Evolutionary conservation across 2,797 vertebrate species (phyloP).

Genomic region (Pseudochromis fuscus): DNA sequence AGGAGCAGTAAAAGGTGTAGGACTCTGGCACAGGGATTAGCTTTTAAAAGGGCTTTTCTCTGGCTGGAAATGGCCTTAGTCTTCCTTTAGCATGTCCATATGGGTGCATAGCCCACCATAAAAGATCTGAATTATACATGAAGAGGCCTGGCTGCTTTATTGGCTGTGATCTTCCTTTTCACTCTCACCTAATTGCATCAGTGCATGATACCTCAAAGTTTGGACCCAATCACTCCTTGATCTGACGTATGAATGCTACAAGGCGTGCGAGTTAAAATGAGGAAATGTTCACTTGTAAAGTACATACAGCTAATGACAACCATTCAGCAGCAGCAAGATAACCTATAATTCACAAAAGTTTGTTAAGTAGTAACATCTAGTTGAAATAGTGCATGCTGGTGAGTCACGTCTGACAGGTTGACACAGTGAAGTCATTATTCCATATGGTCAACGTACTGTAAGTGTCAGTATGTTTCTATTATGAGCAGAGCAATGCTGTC

Average conservation of each 20-base stretch:
- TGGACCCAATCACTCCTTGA: slow-evolving; percentile 27
- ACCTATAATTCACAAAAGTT: slow-evolving; percentile 70
- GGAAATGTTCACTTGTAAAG: slow-evolving; percentile 58
- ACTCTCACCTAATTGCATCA: slow-evolving; percentile 77
- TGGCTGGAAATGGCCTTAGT: slow-evolving; percentile 83
- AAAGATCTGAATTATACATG: slow-evolving; percentile 89
- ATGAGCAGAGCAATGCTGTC: slow-evolving; percentile 77
- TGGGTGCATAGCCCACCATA: slow-evolving; percentile 82
- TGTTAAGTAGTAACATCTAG: slow-evolving; percentile 74
- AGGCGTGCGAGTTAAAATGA: slow-evolving; percentile 28
- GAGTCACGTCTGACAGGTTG: slow-evolving; percentile 75
- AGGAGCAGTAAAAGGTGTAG: slow-evolving; percentile 86
- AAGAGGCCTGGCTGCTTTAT: slow-evolving; percentile 85
- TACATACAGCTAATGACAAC: slow-evolving; percentile 66
- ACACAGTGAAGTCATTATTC: slow-evolving; percentile 80
- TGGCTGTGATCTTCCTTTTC: slow-evolving; percentile 80
- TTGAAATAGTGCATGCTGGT: slow-evolving; percentile 64
- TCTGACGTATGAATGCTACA: slow-evolving; percentile 17
- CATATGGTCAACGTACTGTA: slow-evolving; percentile 80
- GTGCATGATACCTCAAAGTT: slow-evolving; percentile 59
- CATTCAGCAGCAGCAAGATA: slow-evolving; percentile 64
- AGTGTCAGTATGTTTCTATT: slow-evolving; percentile 81
- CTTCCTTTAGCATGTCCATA: slow-evolving; percentile 82
- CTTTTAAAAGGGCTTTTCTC: slow-evolving; percentile 87
- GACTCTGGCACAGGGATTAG: slow-evolving; percentile 84